Evolutionary conservation across 2,888 invertebrate genomes (phyloP).

Genomic region (Acanthosepion lycidas): DNA sequence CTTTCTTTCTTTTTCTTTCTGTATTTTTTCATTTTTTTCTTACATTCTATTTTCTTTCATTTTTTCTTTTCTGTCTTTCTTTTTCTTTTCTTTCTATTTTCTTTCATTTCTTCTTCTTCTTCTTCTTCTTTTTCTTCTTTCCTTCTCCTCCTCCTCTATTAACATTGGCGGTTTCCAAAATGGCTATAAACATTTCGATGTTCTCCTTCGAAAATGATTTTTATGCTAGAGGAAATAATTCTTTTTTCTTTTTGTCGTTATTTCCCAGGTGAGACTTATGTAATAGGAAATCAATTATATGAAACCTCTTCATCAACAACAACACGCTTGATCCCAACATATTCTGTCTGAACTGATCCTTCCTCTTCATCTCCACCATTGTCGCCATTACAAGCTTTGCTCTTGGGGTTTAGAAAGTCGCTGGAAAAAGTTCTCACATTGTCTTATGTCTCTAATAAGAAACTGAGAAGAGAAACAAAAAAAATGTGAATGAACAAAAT

Average conservation of each 20-base stretch:
- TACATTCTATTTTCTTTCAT: background rate
- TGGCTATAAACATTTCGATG: background rate
- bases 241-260: background rate
- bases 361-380: background rate
- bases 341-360: background rate
- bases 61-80: background rate
- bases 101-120: background rate
- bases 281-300: slow-evolving; percentile 1
- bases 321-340: background rate
- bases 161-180: background rate
- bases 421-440: background rate
- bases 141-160: background rate
- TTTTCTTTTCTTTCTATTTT: background rate
- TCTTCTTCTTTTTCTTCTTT: background rate
- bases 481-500: background rate
- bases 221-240: too few relatives aligned
- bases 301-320: background rate
- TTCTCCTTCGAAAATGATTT: background rate
- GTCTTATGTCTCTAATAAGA: slow-evolving; percentile 6
- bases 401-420: background rate
- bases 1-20: background rate
- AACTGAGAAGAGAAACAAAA: background rate
- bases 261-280: slow-evolving; percentile 1
- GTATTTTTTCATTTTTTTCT: background rate
- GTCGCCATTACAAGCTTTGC: background rate